Evolutionary conservation across 2,113 vertebrate genomes (phyloP).

Genomic region (Cebidichthys violaceus): DNA sequence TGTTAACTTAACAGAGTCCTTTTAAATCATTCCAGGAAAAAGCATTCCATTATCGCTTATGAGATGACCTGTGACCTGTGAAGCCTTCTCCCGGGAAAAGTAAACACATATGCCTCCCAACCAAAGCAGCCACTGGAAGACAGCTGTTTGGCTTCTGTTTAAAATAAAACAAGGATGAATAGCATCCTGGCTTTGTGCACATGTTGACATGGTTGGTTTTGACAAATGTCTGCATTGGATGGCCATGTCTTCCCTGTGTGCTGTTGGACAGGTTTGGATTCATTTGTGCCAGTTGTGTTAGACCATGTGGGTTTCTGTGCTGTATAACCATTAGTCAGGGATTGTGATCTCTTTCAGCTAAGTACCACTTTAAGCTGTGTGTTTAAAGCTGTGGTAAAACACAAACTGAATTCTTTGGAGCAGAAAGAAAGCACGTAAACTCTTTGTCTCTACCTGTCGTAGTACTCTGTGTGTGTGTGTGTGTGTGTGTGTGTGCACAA

Average conservation of each 20-base stretch:
- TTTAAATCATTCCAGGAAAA: slow-evolving; percentile 53
- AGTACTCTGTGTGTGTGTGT: background rate
- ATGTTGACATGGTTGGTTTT: slow-evolving; percentile 6
- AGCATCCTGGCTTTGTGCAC: slow-evolving; percentile 27
- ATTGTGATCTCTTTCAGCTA: slow-evolving; percentile 52
- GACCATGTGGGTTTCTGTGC: slow-evolving; percentile 31
- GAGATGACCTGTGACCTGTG: slow-evolving; percentile 55
- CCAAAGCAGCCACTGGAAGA: slow-evolving; percentile 17
- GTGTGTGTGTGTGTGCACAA: background rate
- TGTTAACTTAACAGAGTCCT: slow-evolving; percentile 39
- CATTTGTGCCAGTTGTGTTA: slow-evolving; percentile 20
- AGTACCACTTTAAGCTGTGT: slow-evolving; percentile 56
- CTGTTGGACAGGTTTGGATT: background rate
- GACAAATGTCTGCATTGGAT: slow-evolving; percentile 16
- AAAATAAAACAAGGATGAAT: slow-evolving; percentile 13
- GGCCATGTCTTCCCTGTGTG: slow-evolving; percentile 17
- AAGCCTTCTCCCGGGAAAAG: slow-evolving; percentile 20
- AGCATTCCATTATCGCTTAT: slow-evolving; percentile 41
- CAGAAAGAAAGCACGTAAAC: slow-evolving; percentile 35
- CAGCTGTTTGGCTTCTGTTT: slow-evolving; percentile 36
- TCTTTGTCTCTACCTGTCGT: slow-evolving; percentile 33
- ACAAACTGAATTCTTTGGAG: slow-evolving; percentile 48
- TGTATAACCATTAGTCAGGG: slow-evolving; percentile 56
- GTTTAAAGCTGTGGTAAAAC: slow-evolving; percentile 53
- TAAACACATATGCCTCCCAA: slow-evolving; percentile 41